Percentiles rank a stretch among this genome's conserved stretches.
These are phyloP conservation scores for Drosophila incognita DNA, from an alignment of 2,888 invertebrate genomes.

Conservation along the genomic window DNA sequence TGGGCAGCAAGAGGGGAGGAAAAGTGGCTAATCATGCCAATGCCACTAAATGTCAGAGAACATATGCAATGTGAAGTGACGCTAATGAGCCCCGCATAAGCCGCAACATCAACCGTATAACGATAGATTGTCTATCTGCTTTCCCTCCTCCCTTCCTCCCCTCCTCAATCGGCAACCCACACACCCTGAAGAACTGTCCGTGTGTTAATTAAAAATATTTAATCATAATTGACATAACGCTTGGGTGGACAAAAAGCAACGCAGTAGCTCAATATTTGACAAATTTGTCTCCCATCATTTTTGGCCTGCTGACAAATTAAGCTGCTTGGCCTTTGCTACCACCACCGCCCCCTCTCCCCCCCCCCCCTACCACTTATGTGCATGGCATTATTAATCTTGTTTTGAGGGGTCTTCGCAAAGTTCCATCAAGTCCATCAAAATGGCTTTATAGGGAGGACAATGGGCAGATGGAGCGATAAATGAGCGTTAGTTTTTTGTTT, in stretches of 20 bases:
- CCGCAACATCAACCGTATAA: conserved; percentile 16
- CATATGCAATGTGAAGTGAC: conserved; percentile 63
- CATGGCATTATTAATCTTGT: conserved; percentile 31
- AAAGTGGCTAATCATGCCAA: conserved; percentile 58
- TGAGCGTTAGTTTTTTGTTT: conserved; percentile 12
- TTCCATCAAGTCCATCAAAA: conserved; percentile 41
- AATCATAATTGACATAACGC: conserved; percentile 69
- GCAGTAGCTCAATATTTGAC: conserved; percentile 40
- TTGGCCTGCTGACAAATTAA: conserved; percentile 67
- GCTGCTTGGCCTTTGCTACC: conserved; percentile 40
- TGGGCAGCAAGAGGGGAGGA: background rate
- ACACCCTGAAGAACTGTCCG: background rate
- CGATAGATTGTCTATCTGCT: background rate
- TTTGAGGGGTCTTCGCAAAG: conserved; percentile 38
- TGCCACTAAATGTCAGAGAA: conserved; percentile 63
- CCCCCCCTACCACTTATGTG: background rate
- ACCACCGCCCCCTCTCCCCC: background rate
- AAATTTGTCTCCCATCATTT: conserved; percentile 37
- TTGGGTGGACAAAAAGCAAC: conserved; percentile 14
- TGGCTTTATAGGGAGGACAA: conserved; percentile 23
- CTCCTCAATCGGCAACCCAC: background rate
- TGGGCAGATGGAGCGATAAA: conserved; percentile 28
- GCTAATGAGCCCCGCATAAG: conserved; percentile 69
- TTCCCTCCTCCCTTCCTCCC: rapidly evolving
- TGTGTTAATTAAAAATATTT: conserved; percentile 65